Evolutionary conservation across 2,113 vertebrate species (phyloP), one percentile per base, ranked within the genome.

Genomic region (Athene cunicularia): DNA sequence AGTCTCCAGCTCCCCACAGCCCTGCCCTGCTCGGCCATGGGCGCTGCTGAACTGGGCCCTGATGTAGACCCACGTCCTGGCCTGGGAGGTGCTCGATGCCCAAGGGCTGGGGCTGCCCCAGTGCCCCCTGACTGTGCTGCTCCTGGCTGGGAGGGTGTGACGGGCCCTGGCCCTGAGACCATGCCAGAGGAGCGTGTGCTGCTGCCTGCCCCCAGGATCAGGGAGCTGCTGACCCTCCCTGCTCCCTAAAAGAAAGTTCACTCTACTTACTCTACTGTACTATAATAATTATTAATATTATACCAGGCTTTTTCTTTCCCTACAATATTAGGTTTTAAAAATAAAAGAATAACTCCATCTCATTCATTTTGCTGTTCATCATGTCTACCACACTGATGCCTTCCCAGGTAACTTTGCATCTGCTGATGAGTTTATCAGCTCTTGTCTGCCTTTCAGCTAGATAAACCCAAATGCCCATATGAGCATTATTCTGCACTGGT

Each of bases 11-110:
- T 70, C 41, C 39, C 43, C 45, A n/a, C 27, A 45, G 45, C 23
- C 39, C 58, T 47, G 49, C 30, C 35, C 20, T 39, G 22, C 23
- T 16, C 0, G 5, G 27, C 62, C 60, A 37, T 3, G 39, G 43
- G 23, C 7, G 13, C 41, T 13, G 7, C 6, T 1, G 5, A 50
- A 23, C 27, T 2, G 5, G n/a, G 27, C 23, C 23, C 33, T 1
- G 2, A 37, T 3, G 0, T 14, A 6, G 55, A n/a, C 13, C 52
- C 9, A 2, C 2, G 7, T 55, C 39, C 28, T 17, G 17, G 35
- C 15, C 26, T 53, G 41, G 49, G n/a, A 70, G 28, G 8, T 9
- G 43, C 6, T 14, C 4, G 4, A 1, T 60, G 59, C 9, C 50
- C 22, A 6, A 15, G 22, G 30, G 16, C 50, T 71, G 56, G 30